A percentile compares a stretch with the other conserved stretches of the same genome.
Conservation (phyloP, 2,888 invertebrate species). For the Neoitamus cyanurus region DNA sequence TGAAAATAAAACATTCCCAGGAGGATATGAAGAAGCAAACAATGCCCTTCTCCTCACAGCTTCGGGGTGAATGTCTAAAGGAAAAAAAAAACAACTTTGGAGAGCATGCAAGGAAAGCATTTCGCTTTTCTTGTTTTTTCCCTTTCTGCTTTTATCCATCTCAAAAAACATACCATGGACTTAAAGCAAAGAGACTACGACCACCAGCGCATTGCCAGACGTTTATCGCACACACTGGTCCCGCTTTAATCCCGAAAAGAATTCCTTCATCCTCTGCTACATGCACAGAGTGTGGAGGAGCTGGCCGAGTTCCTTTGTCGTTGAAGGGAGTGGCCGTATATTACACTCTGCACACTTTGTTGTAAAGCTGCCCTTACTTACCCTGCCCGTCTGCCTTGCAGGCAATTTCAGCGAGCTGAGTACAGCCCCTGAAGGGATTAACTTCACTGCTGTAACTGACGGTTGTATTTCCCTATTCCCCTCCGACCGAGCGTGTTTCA, state of each 20-base stretch:
- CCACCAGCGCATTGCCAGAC: neutral
- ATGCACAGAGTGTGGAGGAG: neutral
- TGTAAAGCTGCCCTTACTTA: neutral
- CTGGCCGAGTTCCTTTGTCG: neutral
- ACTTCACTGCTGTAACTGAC: neutral
- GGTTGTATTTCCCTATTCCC: neutral
- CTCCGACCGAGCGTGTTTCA: neutral
- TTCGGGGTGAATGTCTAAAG: neutral
- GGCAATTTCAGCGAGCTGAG: neutral
- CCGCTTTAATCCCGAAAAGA: neutral
- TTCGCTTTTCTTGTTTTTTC: neutral
- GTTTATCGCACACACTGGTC: neutral
- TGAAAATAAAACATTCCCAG: conserved; percentile 36
- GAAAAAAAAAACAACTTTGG: neutral
- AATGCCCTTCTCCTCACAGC: neutral
- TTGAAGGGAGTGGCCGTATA: conserved; percentile 33
- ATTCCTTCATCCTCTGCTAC: neutral
- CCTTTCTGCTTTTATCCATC: neutral
- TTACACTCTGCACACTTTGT: conserved; percentile 1
- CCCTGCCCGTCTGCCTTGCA: neutral
- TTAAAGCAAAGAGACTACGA: neutral
- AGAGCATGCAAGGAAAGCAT: conserved; percentile 18
- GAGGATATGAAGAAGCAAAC: conserved; percentile 16
- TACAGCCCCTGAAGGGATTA: neutral
- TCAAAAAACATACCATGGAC: neutral